Evolutionary conservation across 2,797 vertebrate genomes (phyloP).

Genomic region (Chlorospingus flavigularis): DNA sequence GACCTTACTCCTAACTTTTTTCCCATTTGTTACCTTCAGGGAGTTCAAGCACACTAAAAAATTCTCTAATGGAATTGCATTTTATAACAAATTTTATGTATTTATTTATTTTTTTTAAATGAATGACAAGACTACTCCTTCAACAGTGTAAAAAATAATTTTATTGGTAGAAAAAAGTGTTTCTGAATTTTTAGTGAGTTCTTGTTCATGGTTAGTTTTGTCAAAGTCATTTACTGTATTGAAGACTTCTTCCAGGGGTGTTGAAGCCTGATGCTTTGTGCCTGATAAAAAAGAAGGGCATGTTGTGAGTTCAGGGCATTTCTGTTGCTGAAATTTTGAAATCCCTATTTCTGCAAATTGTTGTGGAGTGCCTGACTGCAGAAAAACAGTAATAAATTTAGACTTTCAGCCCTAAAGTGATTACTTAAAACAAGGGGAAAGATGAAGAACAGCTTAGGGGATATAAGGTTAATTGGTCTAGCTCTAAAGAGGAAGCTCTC

Average conservation of each 20-base stretch:
- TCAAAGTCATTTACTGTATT: background rate
- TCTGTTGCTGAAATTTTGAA: background rate
- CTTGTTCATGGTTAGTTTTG: background rate
- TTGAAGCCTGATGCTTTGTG: background rate
- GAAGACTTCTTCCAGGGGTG: background rate
- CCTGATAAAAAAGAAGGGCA: background rate
- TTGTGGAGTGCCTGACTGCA: background rate
- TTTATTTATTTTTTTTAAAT: background rate
- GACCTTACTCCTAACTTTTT: background rate
- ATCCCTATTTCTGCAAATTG: background rate
- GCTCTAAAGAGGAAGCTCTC: background rate
- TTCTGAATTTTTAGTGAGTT: conserved; percentile 5
- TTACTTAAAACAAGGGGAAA: background rate
- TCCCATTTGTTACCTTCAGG: background rate
- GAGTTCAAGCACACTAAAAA: background rate
- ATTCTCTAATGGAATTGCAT: background rate
- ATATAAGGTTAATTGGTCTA: background rate
- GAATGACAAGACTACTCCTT: background rate
- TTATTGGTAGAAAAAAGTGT: background rate
- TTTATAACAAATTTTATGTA: background rate
- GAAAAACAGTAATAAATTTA: background rate
- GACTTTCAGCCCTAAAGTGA: background rate
- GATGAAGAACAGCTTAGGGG: background rate
- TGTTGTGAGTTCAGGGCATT: background rate
- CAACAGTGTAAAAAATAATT: background rate